Evolutionary conservation across 2,113 vertebrate species (phyloP).

Genomic region (Athene noctua): DNA sequence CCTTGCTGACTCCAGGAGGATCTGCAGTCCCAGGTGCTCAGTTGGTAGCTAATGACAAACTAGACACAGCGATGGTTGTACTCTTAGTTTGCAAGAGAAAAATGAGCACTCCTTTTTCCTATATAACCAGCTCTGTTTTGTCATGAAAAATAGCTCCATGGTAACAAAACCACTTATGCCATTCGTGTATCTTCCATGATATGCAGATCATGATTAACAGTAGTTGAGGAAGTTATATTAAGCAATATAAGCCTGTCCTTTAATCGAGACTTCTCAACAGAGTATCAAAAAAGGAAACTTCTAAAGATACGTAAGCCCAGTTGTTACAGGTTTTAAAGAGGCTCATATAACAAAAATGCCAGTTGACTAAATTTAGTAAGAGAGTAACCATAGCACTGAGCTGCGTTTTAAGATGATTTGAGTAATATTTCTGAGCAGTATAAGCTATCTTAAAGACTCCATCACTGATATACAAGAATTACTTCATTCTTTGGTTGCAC

Average conservation of each 20-base stretch:
- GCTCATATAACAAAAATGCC: background rate
- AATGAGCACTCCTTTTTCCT: background rate
- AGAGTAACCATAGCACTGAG: background rate
- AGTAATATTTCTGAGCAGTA: background rate
- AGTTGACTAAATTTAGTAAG: background rate
- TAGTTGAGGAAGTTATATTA: background rate
- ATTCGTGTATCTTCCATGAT: background rate
- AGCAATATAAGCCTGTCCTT: background rate
- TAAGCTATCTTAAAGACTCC: background rate
- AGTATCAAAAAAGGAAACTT: background rate
- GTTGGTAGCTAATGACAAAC: background rate
- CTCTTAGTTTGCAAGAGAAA: background rate
- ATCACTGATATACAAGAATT: background rate
- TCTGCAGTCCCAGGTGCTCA: background rate
- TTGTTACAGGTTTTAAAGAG: background rate
- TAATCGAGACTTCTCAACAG: background rate
- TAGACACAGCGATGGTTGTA: background rate
- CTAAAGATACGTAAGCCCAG: background rate
- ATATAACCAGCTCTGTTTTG: background rate
- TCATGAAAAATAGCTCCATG: slow-evolving; percentile 27
- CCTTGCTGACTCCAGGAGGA: background rate
- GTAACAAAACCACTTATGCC: background rate
- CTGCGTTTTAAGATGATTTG: background rate
- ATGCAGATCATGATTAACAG: background rate
- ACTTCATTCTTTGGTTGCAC: background rate